Conservation (phyloP, 2,797 vertebrate genomes). For the Rhynchonycteris naso region DNA sequence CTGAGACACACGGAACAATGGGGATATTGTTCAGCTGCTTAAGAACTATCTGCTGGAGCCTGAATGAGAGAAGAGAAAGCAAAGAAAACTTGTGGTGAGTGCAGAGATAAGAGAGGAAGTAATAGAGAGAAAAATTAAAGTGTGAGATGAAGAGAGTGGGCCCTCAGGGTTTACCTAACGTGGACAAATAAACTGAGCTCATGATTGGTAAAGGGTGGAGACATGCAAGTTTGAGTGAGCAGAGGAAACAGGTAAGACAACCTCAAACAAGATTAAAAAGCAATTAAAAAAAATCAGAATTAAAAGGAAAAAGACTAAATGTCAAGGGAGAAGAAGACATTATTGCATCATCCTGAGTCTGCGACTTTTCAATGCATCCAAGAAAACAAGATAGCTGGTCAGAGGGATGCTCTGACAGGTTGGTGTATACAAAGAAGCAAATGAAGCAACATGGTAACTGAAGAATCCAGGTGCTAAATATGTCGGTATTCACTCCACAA, state of each 20-base stretch:
- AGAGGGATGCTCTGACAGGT: neutral
- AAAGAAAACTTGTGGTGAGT: slow-evolving; percentile 48
- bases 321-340: neutral
- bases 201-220: neutral
- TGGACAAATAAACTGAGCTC: neutral
- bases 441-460: neutral
- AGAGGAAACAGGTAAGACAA: neutral
- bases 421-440: neutral
- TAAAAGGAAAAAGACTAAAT: slow-evolving; percentile 32
- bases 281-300: neutral
- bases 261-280: neutral
- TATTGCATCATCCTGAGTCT: neutral
- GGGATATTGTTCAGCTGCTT: slow-evolving; percentile 60
- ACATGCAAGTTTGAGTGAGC: neutral
- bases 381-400: neutral
- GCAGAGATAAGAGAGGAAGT: slow-evolving; percentile 73
- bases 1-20: slow-evolving; percentile 61
- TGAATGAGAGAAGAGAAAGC: slow-evolving; percentile 51
- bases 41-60: slow-evolving; percentile 53
- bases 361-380: neutral
- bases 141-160: neutral
- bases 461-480: neutral
- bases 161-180: neutral
- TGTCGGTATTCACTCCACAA: neutral
- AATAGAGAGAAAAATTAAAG: slow-evolving; percentile 47